These are phyloP conservation scores for Lethenteron camtschaticum DNA, from an alignment of 2,113 vertebrate genomes.

Conservation along the genomic window DNA sequence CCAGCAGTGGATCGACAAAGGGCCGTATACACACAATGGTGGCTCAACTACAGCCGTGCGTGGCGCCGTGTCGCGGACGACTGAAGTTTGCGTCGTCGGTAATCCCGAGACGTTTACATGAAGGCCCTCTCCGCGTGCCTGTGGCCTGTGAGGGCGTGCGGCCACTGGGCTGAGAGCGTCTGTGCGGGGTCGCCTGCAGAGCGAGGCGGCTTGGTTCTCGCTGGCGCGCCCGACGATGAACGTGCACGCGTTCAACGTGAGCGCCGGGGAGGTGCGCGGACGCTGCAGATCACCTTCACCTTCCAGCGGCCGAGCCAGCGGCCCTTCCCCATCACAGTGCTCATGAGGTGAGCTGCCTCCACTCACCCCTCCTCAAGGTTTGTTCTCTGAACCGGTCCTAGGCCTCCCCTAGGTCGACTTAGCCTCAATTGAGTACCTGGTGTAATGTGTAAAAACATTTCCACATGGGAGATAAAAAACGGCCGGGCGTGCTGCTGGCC, in stretches of 20 bases:
- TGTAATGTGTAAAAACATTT: no score
- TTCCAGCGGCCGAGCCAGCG: constrained; percentile 16
- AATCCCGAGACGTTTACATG: no score
- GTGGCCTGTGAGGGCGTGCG: neutral
- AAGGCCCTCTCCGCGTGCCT: neutral
- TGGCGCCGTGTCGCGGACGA: neutral
- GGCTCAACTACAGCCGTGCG: neutral
- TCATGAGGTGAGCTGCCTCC: constrained; percentile 28
- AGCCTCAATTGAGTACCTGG: neutral
- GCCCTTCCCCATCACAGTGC: constrained; percentile 32
- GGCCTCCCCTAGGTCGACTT: neutral
- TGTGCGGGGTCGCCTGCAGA: constrained; percentile 11
- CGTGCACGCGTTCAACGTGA: constrained; percentile 29
- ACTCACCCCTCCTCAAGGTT: neutral
- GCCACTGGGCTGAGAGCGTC: neutral
- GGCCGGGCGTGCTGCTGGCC: no score
- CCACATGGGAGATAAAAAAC: no score
- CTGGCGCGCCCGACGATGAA: constrained; percentile 21
- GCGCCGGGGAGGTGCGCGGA: constrained; percentile 19
- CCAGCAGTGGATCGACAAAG: no score
- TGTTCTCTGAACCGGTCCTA: neutral
- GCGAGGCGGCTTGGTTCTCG: constrained; percentile 6
- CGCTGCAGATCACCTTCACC: constrained; percentile 23
- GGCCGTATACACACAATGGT: neutral
- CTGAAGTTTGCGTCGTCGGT: neutral